Evolutionary conservation across 2,888 invertebrate genomes (phyloP).

Genomic region (Caenorhabditis auriculariae): DNA sequence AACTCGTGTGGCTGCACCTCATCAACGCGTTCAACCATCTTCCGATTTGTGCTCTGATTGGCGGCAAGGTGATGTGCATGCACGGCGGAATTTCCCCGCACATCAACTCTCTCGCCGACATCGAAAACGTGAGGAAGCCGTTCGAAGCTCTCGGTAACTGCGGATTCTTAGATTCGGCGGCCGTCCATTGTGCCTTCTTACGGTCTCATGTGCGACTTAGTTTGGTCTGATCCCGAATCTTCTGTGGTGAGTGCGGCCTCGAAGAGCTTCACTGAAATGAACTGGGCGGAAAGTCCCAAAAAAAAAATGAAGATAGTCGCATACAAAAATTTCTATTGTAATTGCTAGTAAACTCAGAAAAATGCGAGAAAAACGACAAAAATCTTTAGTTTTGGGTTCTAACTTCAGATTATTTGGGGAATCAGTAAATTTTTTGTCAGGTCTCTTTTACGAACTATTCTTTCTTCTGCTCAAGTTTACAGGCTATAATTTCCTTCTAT

Average conservation of each 20-base stretch:
- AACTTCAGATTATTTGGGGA: no score
- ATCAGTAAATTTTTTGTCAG: no score
- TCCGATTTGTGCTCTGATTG: constrained; percentile 47
- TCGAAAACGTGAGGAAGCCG: constrained; percentile 20
- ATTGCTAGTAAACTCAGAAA: no score
- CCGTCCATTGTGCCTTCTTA: constrained; percentile 48
- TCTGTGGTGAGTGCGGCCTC: constrained; percentile 9
- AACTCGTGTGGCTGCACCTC: constrained; percentile 42
- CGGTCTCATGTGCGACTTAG: constrained; percentile 48
- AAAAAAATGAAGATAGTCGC: no score
- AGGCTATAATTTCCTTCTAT: no score
- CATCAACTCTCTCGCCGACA: constrained; percentile 31
- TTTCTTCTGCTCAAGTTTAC: no score
- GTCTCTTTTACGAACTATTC: no score
- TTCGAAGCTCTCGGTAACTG: not conserved
- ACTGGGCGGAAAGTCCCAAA: no score
- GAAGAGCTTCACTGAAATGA: not conserved
- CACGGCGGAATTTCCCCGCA: constrained; percentile 56
- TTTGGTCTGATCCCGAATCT: constrained; percentile 48
- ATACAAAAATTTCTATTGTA: no score
- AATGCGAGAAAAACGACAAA: no score
- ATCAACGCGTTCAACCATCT: constrained; percentile 51
- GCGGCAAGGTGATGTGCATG: constrained; percentile 48
- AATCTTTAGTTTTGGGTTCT: no score
- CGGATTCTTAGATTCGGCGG: constrained; percentile 26